Evolutionary conservation across 1,140 invertebrate genomes (phyloP), one percentile per base, ranked within the genome.

Genomic region (Trichoplusia ni): DNA sequence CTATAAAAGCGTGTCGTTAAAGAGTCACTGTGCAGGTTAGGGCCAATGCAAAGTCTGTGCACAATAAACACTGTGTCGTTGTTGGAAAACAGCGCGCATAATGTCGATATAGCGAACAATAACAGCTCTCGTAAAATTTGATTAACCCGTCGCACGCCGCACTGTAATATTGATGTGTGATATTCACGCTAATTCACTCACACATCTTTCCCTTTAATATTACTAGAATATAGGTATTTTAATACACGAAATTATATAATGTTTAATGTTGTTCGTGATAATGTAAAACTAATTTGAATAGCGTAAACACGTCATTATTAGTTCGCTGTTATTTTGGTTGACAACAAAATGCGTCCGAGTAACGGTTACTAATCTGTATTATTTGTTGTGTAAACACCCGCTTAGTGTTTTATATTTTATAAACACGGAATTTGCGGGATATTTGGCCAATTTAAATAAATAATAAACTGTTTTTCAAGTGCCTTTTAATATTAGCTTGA

Each of bases 111-210:
- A 11, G 16, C 13, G 11, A 19, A 18, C 56, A 46, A 47, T 60
- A 35, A 46, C 31, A n/a, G 42, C 8, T 14, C 29, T 60, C 56
- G 42, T 60, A 37, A 60, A 60, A 47, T 60, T 60, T 47, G 40
- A 60, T 60, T 60, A 60, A 33, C 42, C 16, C 42, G 40, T 29
- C 14, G 27, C 14, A 21, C 14, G 16, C 16, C 31, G 31, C 51
- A 25, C 33, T 54, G 9, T 38, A 54, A 38, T 38, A 54, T 38
- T 38, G 33, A 40, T 18, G 51, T 13, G 18, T 54, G 38, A 25
- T 38, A 53, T 35, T 19, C 5, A 35, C n/a, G 7, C 16, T 53
- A 29, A 47, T 47, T 29, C 23, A 14, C 6, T 47, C 16, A 29
- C 44, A 47, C 21, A 23, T 47, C 25, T 47, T 47, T 27, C 11